Evolutionary conservation across 2,888 invertebrate genomes (phyloP).

Genomic region (Chelonus formosanus): DNA sequence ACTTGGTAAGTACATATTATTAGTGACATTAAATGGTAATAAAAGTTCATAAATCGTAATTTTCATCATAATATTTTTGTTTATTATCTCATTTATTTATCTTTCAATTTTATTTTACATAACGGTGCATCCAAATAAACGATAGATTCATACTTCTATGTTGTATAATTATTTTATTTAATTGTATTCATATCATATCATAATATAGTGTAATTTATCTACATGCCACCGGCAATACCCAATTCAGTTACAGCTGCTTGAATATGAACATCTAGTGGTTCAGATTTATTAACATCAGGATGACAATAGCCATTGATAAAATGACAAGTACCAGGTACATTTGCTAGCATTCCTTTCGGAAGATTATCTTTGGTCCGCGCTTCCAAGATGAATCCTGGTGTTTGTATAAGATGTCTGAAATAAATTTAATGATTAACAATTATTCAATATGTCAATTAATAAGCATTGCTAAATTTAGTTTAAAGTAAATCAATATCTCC

Average conservation of each 20-base stretch:
- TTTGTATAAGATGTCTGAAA: constrained; percentile 77
- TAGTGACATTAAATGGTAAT: too few relatives aligned
- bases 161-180: constrained; percentile 13
- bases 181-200: neutral
- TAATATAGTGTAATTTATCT: constrained; percentile 43
- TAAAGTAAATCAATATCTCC: neutral
- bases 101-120: too few relatives aligned
- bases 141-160: too few relatives aligned
- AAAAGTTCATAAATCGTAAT: too few relatives aligned
- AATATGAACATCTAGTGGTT: constrained; percentile 75
- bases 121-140: too few relatives aligned
- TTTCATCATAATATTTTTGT: too few relatives aligned
- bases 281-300: constrained; percentile 71
- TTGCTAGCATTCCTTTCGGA: constrained; percentile 84
- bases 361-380: constrained; percentile 79
- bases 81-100: too few relatives aligned
- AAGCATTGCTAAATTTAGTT: neutral
- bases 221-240: constrained; percentile 68
- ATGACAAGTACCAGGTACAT: constrained; percentile 83
- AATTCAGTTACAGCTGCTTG: constrained; percentile 73
- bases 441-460: neutral
- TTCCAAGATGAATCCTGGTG: constrained; percentile 80
- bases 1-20: too few relatives aligned
- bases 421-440: neutral
- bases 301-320: constrained; percentile 84